phyloP scores from a whole-genome alignment of 1,140 invertebrate species.

The Meloidogyne chitwoodi region DNA sequence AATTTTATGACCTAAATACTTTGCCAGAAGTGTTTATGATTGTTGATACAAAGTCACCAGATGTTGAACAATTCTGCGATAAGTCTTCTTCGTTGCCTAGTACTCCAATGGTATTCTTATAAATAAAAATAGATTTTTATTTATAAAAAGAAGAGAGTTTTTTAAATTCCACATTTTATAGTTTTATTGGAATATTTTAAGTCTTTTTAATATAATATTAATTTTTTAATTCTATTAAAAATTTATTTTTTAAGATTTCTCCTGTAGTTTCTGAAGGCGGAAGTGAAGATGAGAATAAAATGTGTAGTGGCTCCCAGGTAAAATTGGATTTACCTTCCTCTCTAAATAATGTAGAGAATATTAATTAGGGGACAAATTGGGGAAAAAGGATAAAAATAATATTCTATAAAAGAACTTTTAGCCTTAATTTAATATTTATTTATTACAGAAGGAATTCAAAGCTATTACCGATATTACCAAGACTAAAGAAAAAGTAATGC shows the following conservation, averaged over 20 bases:
- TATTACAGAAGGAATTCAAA: too few species aligned
- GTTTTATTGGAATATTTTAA: too few species aligned
- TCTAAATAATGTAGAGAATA: too few species aligned
- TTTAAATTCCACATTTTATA: too few species aligned
- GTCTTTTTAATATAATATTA: neutral
- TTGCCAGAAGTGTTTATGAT: neutral
- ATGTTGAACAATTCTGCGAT: neutral
- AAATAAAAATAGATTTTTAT: too few species aligned
- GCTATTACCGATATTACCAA: neutral
- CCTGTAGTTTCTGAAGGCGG: slow-evolving; percentile 10
- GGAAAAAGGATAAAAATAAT: too few species aligned
- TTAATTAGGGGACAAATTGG: too few species aligned
- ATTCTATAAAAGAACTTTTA: too few species aligned
- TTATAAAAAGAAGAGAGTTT: neutral
- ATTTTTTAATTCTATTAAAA: neutral
- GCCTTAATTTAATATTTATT: too few species aligned
- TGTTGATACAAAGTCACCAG: neutral
- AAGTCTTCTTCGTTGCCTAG: neutral
- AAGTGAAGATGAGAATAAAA: neutral
- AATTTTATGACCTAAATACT: neutral
- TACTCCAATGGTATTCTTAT: slow-evolving; percentile 7
- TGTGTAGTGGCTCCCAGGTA: too few species aligned
- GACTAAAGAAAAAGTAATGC: neutral
- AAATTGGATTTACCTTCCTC: too few species aligned
- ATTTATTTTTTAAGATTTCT: slow-evolving; percentile 9